These are phyloP conservation scores for Drosophila miranda DNA, from an alignment of 1,140 invertebrate genomes.

Conservation along the genomic window DNA sequence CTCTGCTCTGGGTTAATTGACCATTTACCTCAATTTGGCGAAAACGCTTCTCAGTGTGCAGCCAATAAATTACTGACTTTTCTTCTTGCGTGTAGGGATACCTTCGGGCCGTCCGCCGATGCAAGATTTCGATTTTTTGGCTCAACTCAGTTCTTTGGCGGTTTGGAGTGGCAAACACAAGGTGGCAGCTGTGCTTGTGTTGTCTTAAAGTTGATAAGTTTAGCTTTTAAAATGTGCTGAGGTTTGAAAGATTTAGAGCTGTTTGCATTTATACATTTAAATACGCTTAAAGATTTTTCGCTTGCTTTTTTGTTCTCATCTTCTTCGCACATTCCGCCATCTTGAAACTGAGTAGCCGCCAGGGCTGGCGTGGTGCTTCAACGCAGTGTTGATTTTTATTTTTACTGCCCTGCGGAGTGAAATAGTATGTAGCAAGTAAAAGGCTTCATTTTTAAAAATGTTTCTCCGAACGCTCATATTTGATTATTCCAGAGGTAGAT, in stretches of 20 bases:
- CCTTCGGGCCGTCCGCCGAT: conserved; percentile 30
- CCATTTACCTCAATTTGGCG: conserved; percentile 50
- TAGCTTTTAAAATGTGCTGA: conserved; percentile 36
- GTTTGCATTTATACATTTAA: conserved; percentile 67
- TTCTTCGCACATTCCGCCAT: conserved; percentile 64
- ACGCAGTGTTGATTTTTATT: too few species aligned
- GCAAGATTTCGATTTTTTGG: conserved; percentile 67
- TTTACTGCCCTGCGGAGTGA: too few species aligned
- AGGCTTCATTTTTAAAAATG: too few species aligned
- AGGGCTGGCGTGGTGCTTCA: too few species aligned
- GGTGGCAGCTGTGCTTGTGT: conserved; percentile 47
- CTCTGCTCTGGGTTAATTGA: not conserved
- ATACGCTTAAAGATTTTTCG: conserved; percentile 71
- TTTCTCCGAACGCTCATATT: too few species aligned
- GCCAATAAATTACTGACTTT: conserved; percentile 31
- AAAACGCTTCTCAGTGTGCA: conserved; percentile 15
- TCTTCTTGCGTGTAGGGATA: conserved; percentile 43
- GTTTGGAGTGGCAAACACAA: conserved; percentile 17
- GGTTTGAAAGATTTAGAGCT: conserved; percentile 43
- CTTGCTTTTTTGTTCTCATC: conserved; percentile 76
- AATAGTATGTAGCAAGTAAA: too few species aligned
- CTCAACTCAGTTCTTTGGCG: conserved; percentile 32
- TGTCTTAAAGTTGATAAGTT: conserved; percentile 47
- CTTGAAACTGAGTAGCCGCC: conserved; percentile 15
- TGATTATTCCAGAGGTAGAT: too few species aligned